Evolutionary conservation across 2,888 invertebrate species (phyloP).

Genomic region (Epicampocera succincta): DNA sequence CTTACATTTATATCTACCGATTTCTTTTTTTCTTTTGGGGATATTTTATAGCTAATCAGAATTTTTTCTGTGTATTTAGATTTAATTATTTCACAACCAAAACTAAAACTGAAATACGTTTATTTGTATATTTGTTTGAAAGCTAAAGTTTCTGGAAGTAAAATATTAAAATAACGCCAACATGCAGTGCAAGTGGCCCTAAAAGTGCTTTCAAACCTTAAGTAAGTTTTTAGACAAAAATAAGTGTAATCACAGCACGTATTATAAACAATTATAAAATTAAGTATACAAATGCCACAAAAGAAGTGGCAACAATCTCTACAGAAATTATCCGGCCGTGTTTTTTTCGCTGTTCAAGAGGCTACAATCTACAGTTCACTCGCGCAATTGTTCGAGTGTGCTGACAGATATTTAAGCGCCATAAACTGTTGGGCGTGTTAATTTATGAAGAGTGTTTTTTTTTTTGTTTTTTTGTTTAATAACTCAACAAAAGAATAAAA

Average conservation of each 20-base stretch:
- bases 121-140: too few relatives aligned
- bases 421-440: slow-evolving; percentile 19
- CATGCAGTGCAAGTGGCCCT: too few relatives aligned
- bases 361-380: slow-evolving; percentile 44
- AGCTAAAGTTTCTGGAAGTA: too few relatives aligned
- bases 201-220: slow-evolving; percentile 22
- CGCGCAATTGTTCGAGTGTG: slow-evolving; percentile 40
- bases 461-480: neutral
- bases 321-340: slow-evolving; percentile 53
- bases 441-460: slow-evolving; percentile 16
- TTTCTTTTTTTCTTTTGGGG: too few relatives aligned
- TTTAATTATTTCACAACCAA: too few relatives aligned
- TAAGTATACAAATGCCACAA: slow-evolving; percentile 70
- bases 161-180: too few relatives aligned
- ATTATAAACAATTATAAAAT: slow-evolving; percentile 52
- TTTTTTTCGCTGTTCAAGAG: slow-evolving; percentile 42
- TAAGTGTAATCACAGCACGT: slow-evolving; percentile 49
- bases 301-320: slow-evolving; percentile 33
- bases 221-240: slow-evolving; percentile 19
- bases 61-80: too few relatives aligned
- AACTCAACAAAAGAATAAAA: slow-evolving; percentile 2
- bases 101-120: too few relatives aligned
- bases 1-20: too few relatives aligned
- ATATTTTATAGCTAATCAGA: too few relatives aligned
- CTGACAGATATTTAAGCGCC: slow-evolving; percentile 51